Evolutionary conservation across 2,797 vertebrate genomes (phyloP), one percentile per base, ranked within the genome.

Genomic region (Enteromius paludinosus): DNA sequence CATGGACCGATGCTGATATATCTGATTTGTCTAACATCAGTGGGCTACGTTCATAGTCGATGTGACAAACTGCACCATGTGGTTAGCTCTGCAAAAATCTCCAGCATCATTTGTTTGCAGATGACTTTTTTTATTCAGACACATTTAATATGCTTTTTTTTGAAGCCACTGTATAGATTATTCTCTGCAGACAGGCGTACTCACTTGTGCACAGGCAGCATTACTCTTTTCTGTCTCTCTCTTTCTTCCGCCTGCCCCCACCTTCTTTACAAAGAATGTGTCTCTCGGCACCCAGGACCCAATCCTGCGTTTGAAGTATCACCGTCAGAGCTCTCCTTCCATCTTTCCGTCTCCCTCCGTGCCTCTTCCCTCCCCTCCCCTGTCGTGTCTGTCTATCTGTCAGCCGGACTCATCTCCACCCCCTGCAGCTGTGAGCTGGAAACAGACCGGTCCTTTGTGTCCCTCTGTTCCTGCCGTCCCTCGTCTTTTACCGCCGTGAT

Each of bases 361-460:
- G 43, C 35, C 56, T 74, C 61, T 71, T 62, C 78, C 79, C 49
- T 81, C 82, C 41, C 69, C 5, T 90, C 87, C 62, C 2, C 87
- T 65, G 85, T 90, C 83, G 28, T 41, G 83, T 89, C 91, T 70
- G 87, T 91, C 92, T 84, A 87, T 93, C 93, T 94, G 91, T 95
- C 93, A 94, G 85, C 87, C 86, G 54, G 4, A 80, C 90, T 91
- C 89, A 88, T 89, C 91, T 90, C 92, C 77, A 64, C 85, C 87
- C 86, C 87, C 90, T 90, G 92, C 94, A 95, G 93, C 93, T 95
- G 94, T 87, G 35, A 70, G 59, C 15, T 83, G 83, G 82, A 88
- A 89, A 95, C 93, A 95, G 91, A 91, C 85, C 64, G 83, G 84
- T 79, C 87, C 92, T 92, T 94, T 95, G 93, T 95, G 89, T 90